Conservation (phyloP, 2,888 invertebrate genomes). For the Poecilus cupreus region DNA sequence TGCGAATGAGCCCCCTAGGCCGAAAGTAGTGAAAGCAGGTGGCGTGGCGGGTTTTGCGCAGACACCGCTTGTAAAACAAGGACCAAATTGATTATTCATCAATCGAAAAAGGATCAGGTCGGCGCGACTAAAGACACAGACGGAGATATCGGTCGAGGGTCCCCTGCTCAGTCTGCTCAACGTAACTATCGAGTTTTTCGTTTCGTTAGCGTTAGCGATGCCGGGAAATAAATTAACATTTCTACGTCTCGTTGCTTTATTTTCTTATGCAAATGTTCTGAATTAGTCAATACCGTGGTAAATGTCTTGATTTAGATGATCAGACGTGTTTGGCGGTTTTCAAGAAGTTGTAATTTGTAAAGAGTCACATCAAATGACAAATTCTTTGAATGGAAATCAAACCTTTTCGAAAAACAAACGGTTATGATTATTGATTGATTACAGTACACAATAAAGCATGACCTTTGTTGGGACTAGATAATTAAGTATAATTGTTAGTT, state of each 20-base stretch:
- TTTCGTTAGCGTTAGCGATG: constrained; percentile 47
- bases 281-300: constrained; percentile 21
- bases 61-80: constrained; percentile 72
- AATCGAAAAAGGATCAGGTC: constrained; percentile 70
- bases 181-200: constrained; percentile 51
- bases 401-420: too few relatives aligned
- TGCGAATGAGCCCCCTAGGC: not conserved
- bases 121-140: constrained; percentile 45
- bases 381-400: not conserved
- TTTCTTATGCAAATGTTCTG: constrained; percentile 50
- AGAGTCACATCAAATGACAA: not conserved
- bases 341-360: not conserved
- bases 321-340: constrained; percentile 17
- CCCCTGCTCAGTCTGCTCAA: constrained; percentile 1
- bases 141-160: constrained; percentile 29
- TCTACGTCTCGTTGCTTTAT: constrained; percentile 71
- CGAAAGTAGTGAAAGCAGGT: constrained; percentile 41
- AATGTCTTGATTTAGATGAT: not conserved
- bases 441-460: too few relatives aligned
- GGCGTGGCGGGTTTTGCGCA: constrained; percentile 34
- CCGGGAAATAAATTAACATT: constrained; percentile 71
- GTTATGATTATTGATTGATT: too few relatives aligned
- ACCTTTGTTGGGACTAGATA: too few relatives aligned
- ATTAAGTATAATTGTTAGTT: too few relatives aligned
- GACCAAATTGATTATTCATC: constrained; percentile 73